Evolutionary conservation across 2,888 invertebrate species (phyloP).

Genomic region (Apoderus coryli): DNA sequence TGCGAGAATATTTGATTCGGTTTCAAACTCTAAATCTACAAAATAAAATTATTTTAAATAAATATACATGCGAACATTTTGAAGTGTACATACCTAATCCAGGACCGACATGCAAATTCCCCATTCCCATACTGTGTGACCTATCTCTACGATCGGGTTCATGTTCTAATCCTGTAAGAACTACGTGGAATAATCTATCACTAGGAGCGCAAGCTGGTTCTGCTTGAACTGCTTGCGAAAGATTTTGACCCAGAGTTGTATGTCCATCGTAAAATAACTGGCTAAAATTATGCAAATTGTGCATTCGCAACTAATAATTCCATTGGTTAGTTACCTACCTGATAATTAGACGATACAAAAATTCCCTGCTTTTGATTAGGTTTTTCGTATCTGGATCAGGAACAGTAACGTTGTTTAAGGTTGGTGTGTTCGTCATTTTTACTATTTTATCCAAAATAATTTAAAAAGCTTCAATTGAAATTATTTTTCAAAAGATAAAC

Average conservation of each 20-base stretch:
- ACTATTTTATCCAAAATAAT: no score
- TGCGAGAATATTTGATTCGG: slow-evolving; percentile 82
- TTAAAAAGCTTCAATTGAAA: no score
- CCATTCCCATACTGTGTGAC: slow-evolving; percentile 42
- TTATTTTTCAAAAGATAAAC: no score
- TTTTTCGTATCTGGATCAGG: slow-evolving; percentile 55
- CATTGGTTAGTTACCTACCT: slow-evolving; percentile 43
- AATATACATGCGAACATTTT: no score
- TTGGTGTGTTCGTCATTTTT: no score
- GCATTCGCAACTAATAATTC: background rate
- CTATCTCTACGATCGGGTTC: slow-evolving; percentile 62
- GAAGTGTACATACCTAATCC: slow-evolving; percentile 40
- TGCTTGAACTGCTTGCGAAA: slow-evolving; percentile 74
- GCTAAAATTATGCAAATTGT: slow-evolving; percentile 37
- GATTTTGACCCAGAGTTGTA: slow-evolving; percentile 75
- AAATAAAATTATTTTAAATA: slow-evolving; percentile 9
- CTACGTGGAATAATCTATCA: slow-evolving; percentile 76
- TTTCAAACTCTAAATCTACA: slow-evolving; percentile 87
- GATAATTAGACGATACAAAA: slow-evolving; percentile 81
- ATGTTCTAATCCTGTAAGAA: slow-evolving; percentile 70
- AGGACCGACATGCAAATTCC: slow-evolving; percentile 47
- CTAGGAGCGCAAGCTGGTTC: slow-evolving; percentile 94
- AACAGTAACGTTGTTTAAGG: no score
- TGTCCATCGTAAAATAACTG: slow-evolving; percentile 97
- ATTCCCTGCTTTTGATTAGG: slow-evolving; percentile 75